Conservation (phyloP, 2,113 vertebrate species). For the Notarius lentiginosus region DNA sequence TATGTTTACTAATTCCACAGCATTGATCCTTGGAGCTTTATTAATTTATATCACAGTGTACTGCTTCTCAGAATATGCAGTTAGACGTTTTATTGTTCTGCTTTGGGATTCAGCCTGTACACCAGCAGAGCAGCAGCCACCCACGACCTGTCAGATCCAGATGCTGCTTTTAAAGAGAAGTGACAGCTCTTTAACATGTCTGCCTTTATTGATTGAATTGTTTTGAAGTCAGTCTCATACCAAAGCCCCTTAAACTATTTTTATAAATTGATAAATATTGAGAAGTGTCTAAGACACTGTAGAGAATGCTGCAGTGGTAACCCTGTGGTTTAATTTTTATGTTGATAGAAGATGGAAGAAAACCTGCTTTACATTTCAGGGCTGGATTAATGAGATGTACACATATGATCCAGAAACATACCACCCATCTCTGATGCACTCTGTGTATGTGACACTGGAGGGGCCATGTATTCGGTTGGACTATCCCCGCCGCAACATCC, state of each 20-base stretch:
- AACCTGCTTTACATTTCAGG: conserved; percentile 64
- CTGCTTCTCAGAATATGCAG: conserved; percentile 12
- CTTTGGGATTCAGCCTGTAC: conserved; percentile 17
- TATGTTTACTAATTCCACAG: neutral
- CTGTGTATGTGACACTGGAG: conserved; percentile 78
- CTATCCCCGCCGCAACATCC: conserved; percentile 76
- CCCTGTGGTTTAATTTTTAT: neutral
- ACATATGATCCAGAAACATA: conserved; percentile 79
- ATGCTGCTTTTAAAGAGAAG: conserved; percentile 1
- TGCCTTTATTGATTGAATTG: conserved; percentile 7
- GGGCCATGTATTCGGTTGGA: conserved; percentile 77
- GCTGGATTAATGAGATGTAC: conserved; percentile 86
- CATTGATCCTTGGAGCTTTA: conserved; percentile 12
- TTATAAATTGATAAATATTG: neutral
- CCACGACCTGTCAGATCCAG: conserved; percentile 47
- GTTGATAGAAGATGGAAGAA: neutral
- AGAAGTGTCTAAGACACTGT: neutral
- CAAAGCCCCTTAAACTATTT: neutral
- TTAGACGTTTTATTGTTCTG: conserved; percentile 12
- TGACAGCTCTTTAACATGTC: conserved; percentile 25
- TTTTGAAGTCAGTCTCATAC: neutral
- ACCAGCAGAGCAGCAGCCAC: conserved; percentile 23
- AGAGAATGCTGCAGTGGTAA: neutral
- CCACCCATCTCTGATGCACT: conserved; percentile 78
- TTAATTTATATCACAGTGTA: neutral